A percentile compares a stretch with the other conserved stretches of the same genome.
Conservation (phyloP, 2,113 vertebrate species). For the Perccottus glenii region DNA sequence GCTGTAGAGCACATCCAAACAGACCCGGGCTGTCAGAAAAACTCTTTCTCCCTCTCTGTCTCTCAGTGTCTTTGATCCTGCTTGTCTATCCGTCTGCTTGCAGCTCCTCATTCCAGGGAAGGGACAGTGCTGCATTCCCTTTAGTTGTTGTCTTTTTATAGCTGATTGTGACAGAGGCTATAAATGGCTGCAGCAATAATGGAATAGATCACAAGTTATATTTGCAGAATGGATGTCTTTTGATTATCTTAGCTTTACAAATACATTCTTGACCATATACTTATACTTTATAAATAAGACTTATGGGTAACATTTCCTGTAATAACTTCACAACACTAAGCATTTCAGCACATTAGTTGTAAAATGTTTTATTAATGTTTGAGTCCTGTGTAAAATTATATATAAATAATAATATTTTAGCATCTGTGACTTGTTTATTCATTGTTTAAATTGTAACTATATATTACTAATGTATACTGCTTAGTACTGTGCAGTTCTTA, state of each 20-base stretch:
- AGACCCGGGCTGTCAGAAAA: constrained; percentile 67
- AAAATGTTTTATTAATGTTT: too few species aligned
- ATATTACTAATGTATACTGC: too few species aligned
- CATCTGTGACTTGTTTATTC: too few species aligned
- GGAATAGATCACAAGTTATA: constrained; percentile 50
- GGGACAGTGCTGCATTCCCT: constrained; percentile 57
- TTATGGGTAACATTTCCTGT: too few species aligned
- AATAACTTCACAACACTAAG: too few species aligned
- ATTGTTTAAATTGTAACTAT: too few species aligned
- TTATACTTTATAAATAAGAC: too few species aligned
- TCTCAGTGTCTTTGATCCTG: constrained; percentile 58
- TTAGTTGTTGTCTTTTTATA: constrained; percentile 71
- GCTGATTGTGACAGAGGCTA: constrained; percentile 65
- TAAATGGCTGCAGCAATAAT: constrained; percentile 57
- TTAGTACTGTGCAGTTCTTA: too few species aligned
- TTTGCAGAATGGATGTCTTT: constrained; percentile 36
- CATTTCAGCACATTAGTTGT: too few species aligned
- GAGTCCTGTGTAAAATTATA: too few species aligned
- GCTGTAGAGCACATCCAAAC: constrained; percentile 60
- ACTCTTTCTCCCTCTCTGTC: constrained; percentile 47
- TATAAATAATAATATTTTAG: too few species aligned
- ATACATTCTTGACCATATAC: too few species aligned
- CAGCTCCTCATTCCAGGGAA: constrained; percentile 62
- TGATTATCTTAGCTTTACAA: constrained; percentile 8
- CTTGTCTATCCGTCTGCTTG: constrained; percentile 53